phyloP scores from a whole-genome alignment of 2,888 invertebrate genomes.

The Creontiades dilutus region DNA sequence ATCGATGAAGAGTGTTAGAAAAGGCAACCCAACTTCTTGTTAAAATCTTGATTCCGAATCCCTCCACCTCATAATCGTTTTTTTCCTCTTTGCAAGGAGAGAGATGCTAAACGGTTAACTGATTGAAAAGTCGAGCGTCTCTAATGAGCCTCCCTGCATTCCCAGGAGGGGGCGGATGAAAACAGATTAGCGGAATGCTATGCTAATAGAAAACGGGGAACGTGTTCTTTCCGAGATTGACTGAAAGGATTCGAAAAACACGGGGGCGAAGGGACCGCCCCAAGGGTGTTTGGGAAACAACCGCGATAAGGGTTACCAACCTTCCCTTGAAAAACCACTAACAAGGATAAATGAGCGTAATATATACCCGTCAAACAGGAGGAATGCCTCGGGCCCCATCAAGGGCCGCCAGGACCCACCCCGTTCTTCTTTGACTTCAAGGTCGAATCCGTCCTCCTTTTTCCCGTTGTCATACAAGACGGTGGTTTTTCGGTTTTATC shows the following conservation, averaged over 20 bases:
- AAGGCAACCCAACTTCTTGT: neutral
- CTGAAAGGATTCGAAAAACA: slow-evolving; percentile 38
- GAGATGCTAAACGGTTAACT: neutral
- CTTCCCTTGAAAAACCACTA: slow-evolving; percentile 49
- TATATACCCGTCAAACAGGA: slow-evolving; percentile 64
- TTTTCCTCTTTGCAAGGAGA: neutral
- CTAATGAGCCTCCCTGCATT: slow-evolving; percentile 54
- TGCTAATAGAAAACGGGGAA: slow-evolving; percentile 60
- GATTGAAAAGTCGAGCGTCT: slow-evolving; percentile 54
- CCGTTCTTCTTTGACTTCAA: slow-evolving; percentile 20
- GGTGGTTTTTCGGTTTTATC: slow-evolving; percentile 8
- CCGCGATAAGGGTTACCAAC: slow-evolving; percentile 61
- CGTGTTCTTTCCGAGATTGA: slow-evolving; percentile 65
- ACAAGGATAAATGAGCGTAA: slow-evolving; percentile 68
- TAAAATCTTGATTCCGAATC: neutral
- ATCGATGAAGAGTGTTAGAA: neutral
- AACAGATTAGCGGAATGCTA: slow-evolving; percentile 53
- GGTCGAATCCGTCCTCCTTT: neutral
- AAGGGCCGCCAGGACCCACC: slow-evolving; percentile 8
- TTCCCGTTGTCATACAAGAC: slow-evolving; percentile 11
- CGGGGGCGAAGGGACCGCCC: slow-evolving; percentile 8
- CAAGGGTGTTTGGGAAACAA: slow-evolving; percentile 21
- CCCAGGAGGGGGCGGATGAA: neutral
- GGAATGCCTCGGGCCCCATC: slow-evolving; percentile 30
- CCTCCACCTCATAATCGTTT: neutral